Percentiles rank a stretch among this genome's conserved stretches.
These are phyloP conservation scores for Zaprionus ghesquierei DNA, from an alignment of 1,140 invertebrate genomes.

Conservation along the genomic window DNA sequence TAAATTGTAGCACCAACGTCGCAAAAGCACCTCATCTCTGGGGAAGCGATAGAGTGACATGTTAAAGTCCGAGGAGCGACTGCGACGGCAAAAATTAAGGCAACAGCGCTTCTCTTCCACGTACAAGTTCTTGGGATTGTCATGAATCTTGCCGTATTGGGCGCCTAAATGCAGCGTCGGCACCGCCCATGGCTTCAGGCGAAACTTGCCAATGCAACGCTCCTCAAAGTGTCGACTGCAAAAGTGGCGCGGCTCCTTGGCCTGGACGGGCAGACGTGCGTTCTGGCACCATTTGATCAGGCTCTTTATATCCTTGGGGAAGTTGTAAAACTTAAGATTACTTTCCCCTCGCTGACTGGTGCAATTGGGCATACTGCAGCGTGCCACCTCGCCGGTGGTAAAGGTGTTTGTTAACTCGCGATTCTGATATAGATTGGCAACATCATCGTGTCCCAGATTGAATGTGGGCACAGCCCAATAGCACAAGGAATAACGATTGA, in stretches of 20 bases:
- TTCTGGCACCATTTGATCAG: constrained; percentile 80
- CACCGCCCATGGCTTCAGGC: constrained; percentile 76
- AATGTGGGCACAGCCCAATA: constrained; percentile 81
- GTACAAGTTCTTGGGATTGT: constrained; percentile 73
- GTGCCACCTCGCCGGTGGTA: constrained; percentile 71
- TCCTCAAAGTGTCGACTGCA: constrained; percentile 78
- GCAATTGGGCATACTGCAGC: constrained; percentile 77
- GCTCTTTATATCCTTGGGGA: constrained; percentile 77
- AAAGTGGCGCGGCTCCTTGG: constrained; percentile 75
- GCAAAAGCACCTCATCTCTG: constrained; percentile 64
- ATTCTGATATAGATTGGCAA: constrained; percentile 79
- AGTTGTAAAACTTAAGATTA: constrained; percentile 78
- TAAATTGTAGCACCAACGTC: constrained; percentile 79
- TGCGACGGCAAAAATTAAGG: constrained; percentile 70
- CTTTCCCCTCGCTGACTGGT: constrained; percentile 72
- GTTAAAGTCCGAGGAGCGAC: constrained; percentile 76
- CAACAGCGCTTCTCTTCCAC: constrained; percentile 78
- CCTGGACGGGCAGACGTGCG: constrained; percentile 70
- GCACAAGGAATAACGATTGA: constrained; percentile 75
- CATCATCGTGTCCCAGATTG: constrained; percentile 77
- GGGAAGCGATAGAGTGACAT: constrained; percentile 77
- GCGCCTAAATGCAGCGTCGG: constrained; percentile 73
- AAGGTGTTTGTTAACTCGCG: constrained; percentile 75
- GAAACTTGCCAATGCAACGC: constrained; percentile 77
- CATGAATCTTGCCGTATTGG: constrained; percentile 74